A percentile compares a stretch with the other conserved stretches of the same genome.
These are phyloP conservation scores for Rhingia rostrata DNA, from an alignment of 2,888 invertebrate genomes.

Conservation along the genomic window DNA sequence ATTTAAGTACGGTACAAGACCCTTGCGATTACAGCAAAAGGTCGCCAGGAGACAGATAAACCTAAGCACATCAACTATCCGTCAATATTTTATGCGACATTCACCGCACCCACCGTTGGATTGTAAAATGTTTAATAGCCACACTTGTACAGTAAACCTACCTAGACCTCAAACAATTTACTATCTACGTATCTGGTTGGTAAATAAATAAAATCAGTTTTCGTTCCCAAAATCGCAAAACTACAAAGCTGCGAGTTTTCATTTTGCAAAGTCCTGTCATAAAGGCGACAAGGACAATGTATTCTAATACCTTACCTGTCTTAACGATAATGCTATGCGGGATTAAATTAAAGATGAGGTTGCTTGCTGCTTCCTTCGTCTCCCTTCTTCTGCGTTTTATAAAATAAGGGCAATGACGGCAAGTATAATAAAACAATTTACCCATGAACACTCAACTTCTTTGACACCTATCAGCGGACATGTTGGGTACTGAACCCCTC, in stretches of 20 bases:
- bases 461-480: conserved; percentile 41
- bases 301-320: neutral
- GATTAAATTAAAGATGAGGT: conserved; percentile 23
- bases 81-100: conserved; percentile 1
- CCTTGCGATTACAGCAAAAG: too few relatives aligned
- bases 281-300: conserved; percentile 27
- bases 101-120: conserved; percentile 1
- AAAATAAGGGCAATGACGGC: neutral
- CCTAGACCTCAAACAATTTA: neutral
- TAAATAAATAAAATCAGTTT: conserved; percentile 25
- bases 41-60: conserved; percentile 27
- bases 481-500: conserved; percentile 13
- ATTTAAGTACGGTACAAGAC: too few relatives aligned
- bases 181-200: neutral
- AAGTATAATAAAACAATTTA: conserved; percentile 55
- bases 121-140: conserved; percentile 27
- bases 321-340: conserved; percentile 22
- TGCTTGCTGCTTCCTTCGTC: neutral
- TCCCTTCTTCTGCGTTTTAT: neutral
- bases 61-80: conserved; percentile 6
- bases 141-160: neutral
- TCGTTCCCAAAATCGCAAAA: neutral
- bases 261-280: conserved; percentile 17
- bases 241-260: neutral
- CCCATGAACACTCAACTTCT: conserved; percentile 22